A percentile compares a stretch with the other conserved stretches of the same genome.
Conservation (phyloP, 2,797 vertebrate genomes). For the Columba guinea region DNA sequence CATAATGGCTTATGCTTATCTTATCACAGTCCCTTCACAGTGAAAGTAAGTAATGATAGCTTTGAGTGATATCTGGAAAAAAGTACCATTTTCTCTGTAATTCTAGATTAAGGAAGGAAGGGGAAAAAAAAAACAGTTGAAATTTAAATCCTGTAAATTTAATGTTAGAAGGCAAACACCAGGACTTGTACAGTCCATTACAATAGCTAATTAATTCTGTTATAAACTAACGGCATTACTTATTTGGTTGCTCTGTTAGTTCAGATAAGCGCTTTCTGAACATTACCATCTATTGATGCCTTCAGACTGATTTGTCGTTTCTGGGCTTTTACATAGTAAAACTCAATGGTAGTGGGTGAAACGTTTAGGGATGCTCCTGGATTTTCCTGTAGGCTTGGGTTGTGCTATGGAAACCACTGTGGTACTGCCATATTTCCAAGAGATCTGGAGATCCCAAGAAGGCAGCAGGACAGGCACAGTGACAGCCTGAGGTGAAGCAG, state of each 20-base stretch:
- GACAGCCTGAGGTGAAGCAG: not conserved
- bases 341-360: not conserved
- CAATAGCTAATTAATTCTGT: not conserved
- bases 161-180: not conserved
- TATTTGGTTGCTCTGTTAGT: not conserved
- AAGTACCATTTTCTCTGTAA: not conserved
- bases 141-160: not conserved
- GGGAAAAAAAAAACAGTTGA: not conserved
- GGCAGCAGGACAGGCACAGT: not conserved
- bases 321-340: not conserved
- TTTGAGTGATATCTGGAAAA: not conserved
- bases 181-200: not conserved
- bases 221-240: not conserved
- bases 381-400: not conserved
- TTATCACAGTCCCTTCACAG: not conserved
- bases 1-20: not conserved
- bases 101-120: not conserved
- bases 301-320: not conserved
- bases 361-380: not conserved
- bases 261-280: not conserved
- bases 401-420: not conserved
- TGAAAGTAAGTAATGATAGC: not conserved
- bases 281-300: fast-evolving
- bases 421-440: not conserved
- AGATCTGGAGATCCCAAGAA: not conserved